Evolutionary conservation across 2,113 vertebrate genomes (phyloP).

Genomic region (Pycnonotus jocosus): DNA sequence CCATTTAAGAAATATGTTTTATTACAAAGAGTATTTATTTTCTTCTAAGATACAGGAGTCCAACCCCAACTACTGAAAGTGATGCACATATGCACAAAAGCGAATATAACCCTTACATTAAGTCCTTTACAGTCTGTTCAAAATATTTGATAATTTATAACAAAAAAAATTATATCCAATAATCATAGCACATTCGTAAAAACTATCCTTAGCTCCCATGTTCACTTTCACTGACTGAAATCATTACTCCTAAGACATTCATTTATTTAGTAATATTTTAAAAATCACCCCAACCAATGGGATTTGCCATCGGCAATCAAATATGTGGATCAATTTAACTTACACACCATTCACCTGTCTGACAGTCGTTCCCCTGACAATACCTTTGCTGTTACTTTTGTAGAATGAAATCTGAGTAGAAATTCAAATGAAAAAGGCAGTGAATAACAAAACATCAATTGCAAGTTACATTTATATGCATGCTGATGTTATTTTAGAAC

Average conservation of each 20-base stretch:
- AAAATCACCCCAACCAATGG: not conserved
- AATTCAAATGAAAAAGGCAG: not conserved
- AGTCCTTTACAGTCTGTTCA: not conserved
- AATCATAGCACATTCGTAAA: not conserved
- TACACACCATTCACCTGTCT: not conserved
- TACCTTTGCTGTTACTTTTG: not conserved
- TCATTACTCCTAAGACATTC: not conserved
- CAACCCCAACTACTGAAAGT: not conserved
- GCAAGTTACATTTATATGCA: not conserved
- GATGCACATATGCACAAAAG: not conserved
- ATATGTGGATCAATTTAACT: not conserved
- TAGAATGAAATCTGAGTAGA: not conserved
- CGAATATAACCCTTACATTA: not conserved
- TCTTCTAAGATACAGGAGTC: not conserved
- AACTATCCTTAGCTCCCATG: not conserved
- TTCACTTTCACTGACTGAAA: not conserved
- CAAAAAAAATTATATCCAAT: not conserved
- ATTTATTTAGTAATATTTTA: not conserved
- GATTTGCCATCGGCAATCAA: not conserved
- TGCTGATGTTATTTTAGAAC: constrained; percentile 7
- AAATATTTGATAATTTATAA: not conserved
- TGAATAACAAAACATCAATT: not conserved
- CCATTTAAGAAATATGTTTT: not conserved
- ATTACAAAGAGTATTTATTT: not conserved
- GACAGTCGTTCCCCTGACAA: not conserved